Percentiles rank a stretch among this genome's conserved stretches.
Conservation (phyloP, 2,113 vertebrate genomes). For the Calonectris borealis region DNA sequence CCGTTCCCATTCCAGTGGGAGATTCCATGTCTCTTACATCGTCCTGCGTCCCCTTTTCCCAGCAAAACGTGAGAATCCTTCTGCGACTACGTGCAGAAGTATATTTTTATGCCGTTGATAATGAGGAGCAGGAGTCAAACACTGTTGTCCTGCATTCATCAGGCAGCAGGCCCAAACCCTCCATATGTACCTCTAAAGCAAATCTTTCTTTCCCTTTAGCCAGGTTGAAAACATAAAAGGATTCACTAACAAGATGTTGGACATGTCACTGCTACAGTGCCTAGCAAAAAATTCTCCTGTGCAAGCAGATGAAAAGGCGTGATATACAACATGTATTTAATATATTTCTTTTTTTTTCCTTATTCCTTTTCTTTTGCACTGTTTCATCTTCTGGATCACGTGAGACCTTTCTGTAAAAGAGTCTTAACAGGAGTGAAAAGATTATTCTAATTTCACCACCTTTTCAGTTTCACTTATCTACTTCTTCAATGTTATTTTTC, state of each 20-base stretch:
- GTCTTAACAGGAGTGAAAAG: not conserved
- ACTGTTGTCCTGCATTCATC: not conserved
- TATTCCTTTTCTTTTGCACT: not conserved
- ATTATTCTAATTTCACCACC: not conserved
- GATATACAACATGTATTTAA: not conserved
- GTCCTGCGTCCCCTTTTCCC: not conserved
- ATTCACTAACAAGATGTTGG: not conserved
- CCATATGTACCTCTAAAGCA: fast-evolving
- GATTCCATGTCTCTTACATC: not conserved
- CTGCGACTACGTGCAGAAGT: not conserved
- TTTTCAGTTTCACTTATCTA: not conserved
- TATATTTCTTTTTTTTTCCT: not conserved
- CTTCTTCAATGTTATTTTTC: not conserved
- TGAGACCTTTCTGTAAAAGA: not conserved
- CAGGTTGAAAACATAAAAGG: not conserved
- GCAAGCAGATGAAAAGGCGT: not conserved
- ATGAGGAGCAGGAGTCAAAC: not conserved
- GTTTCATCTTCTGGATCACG: not conserved
- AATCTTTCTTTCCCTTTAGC: not conserved
- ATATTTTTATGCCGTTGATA: not conserved
- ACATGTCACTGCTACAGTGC: not conserved
- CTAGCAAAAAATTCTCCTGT: not conserved
- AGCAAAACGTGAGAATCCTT: not conserved
- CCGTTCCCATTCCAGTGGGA: not conserved
- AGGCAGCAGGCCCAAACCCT: not conserved